Conservation (phyloP, 2,888 invertebrate genomes). For the Scelioninae gen. 1 region DNA sequence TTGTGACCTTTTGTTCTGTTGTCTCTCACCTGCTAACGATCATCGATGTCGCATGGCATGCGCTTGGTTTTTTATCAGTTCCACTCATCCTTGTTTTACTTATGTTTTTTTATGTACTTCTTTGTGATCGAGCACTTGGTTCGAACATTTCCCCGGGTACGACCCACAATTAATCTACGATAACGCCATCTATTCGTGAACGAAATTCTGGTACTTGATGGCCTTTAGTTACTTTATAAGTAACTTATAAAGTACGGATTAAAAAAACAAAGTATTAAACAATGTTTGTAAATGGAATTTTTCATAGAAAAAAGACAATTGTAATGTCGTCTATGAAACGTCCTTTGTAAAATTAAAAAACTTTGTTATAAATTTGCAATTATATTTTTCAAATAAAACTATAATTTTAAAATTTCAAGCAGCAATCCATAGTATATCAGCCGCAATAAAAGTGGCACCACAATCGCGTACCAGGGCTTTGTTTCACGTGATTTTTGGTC, state of each 20-base stretch:
- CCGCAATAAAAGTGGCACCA: background rate
- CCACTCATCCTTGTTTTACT: constrained; percentile 28
- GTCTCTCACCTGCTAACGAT: constrained; percentile 59
- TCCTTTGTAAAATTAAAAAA: too few relatives aligned
- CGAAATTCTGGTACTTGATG: constrained; percentile 21
- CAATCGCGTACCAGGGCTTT: constrained; percentile 24
- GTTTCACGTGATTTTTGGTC: constrained; percentile 8
- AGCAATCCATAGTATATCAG: background rate
- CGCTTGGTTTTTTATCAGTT: constrained; percentile 72
- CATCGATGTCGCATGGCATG: constrained; percentile 80
- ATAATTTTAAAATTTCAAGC: too few relatives aligned
- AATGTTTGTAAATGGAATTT: too few relatives aligned
- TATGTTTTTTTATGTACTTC: background rate
- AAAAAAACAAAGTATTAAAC: too few relatives aligned
- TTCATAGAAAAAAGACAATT: too few relatives aligned
- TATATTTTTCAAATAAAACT: too few relatives aligned
- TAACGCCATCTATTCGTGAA: constrained; percentile 27
- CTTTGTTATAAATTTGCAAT: too few relatives aligned
- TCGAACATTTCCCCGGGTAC: constrained; percentile 13
- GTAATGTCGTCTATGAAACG: too few relatives aligned
- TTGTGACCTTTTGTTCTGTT: constrained; percentile 32
- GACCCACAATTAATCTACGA: background rate
- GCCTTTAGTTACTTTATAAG: background rate
- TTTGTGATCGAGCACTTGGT: constrained; percentile 12
- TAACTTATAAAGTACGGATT: too few relatives aligned